Base-by-base conservation (phyloP, 2,888 invertebrate species). In the Sarcophaga rosellei region DNA sequence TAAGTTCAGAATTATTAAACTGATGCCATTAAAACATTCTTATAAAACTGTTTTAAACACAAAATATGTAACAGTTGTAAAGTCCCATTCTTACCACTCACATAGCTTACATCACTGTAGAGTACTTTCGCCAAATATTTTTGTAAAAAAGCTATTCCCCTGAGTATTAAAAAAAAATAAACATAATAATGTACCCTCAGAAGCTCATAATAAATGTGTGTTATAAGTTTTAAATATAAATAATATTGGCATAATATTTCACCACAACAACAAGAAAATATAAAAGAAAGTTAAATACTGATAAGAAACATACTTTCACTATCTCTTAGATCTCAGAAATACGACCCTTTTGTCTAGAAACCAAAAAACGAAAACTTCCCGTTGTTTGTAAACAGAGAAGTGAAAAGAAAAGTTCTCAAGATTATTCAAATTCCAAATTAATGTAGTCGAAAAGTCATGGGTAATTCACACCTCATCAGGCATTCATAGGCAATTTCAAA, bases 401-500 rank as follows among this genome's bases (percentile, higher is more conserved):
- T 12, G 17, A 47, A 53, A 63, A 47, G 21, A 65, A 69, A 78
- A 66, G 57, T 86, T 86, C 84, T 79, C 84, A 81, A 86, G 84
- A 86, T 81, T 84, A 86, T 86, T 77, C 68, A 86, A 86, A 86
- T 84, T 78, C 75, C 25, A 35, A 57, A 15, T 66, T 35, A 61
- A 20, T 25, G 35, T 11, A 47, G 72, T 53, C 45, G 23, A 80
- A 78, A 81, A 84, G 81, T 84, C 84, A 81, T 45, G 72, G 80
- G 74, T 75, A 81, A 86, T 86, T 84, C 75, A 84, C 86, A 86
- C 86, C 81, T 84, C 66, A 78, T 75, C 44, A 70, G 25, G 44
- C 61, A 75, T 86, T 81, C 25, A 66, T 47, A 35, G 25, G 72
- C 59, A 82, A 82, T 53, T 15, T 0, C 15, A 17, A 53, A 15